Evolutionary conservation across 2,797 vertebrate genomes (phyloP), one percentile per base, ranked within the genome.

Genomic region (Furcifer pardalis): DNA sequence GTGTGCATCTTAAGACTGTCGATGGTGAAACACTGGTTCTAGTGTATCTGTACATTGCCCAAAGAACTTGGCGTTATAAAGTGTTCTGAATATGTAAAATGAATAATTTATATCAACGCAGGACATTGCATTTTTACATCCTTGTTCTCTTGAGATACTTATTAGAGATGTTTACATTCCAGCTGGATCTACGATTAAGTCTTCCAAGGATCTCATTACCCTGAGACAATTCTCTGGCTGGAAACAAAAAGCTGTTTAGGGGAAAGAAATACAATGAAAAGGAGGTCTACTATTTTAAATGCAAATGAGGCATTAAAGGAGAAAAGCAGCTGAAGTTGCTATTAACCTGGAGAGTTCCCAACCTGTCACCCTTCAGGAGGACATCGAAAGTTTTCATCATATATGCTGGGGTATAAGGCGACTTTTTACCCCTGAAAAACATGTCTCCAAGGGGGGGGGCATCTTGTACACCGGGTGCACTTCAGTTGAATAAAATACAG

Each of bases 261-360:
- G 71, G 42, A 62, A 74, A 85, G 66, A 49, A 56, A 86, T 82
- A 5, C 10, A 86, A 49, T 82, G 66, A 71, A 75, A 46, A 59
- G 73, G 42, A 15, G 3, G 49, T n/a, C 52, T 27, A 52, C 23
- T 75, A n/a, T 75, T 84, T 74, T 86, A 87, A 89, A 27, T 1
- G 40, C 89, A 85, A 77, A 79, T 86, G 40, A 71, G 35, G n/a
- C 52, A 82, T 86, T 82, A 83, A 82, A 82, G 52, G 32, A 71
- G n/a, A 46, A 60, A 75, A 35, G 10, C 44, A 82, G 21, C 77
- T 83, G 27, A 32, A 88, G 1, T 27, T 80, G 3, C 79, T 32
- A 80, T 88, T 87, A 82, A 82, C 83, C 84, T 88, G 69, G 83
- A 66, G 84, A 76, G 6, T 75, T 8, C 5, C 87, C 83, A 90